Conservation (phyloP, 2,797 vertebrate genomes). For the Pangasius larnaudii region DNA sequence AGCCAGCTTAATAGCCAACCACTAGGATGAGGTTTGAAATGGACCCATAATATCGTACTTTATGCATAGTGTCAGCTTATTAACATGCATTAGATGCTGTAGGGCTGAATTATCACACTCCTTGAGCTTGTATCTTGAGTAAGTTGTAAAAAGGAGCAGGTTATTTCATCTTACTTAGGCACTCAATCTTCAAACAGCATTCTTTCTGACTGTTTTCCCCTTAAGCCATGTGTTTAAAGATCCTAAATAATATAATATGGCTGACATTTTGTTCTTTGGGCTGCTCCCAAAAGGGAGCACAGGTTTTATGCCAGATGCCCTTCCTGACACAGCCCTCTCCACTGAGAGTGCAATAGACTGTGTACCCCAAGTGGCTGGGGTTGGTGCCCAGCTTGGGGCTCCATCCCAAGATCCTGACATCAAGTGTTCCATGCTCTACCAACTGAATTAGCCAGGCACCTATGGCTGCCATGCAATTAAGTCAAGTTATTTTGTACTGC, state of each 20-base stretch:
- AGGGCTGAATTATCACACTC: background rate
- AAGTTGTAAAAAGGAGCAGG: background rate
- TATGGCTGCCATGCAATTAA: constrained; percentile 10
- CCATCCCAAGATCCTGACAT: too few species aligned
- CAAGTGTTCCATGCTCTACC: too few species aligned
- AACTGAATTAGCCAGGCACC: too few species aligned
- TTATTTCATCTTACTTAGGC: background rate
- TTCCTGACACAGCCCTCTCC: too few species aligned
- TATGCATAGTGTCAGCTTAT: constrained; percentile 32
- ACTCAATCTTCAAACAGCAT: background rate
- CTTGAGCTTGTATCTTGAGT: background rate
- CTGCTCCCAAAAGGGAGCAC: too few species aligned
- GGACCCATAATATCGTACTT: constrained; percentile 21
- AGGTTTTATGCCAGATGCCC: too few species aligned
- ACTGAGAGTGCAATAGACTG: too few species aligned
- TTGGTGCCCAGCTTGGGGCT: too few species aligned
- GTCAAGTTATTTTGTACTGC: background rate
- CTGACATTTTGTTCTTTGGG: background rate
- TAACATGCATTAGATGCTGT: constrained; percentile 25
- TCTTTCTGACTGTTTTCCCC: background rate
- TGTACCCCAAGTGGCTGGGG: too few species aligned
- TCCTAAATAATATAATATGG: background rate
- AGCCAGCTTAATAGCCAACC: constrained; percentile 40
- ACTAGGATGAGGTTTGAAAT: constrained; percentile 23
- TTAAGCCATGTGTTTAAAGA: constrained; percentile 7